These are phyloP conservation scores for Phaenicophaeus curvirostris DNA, from an alignment of 2,797 vertebrate species.

Conservation along the genomic window DNA sequence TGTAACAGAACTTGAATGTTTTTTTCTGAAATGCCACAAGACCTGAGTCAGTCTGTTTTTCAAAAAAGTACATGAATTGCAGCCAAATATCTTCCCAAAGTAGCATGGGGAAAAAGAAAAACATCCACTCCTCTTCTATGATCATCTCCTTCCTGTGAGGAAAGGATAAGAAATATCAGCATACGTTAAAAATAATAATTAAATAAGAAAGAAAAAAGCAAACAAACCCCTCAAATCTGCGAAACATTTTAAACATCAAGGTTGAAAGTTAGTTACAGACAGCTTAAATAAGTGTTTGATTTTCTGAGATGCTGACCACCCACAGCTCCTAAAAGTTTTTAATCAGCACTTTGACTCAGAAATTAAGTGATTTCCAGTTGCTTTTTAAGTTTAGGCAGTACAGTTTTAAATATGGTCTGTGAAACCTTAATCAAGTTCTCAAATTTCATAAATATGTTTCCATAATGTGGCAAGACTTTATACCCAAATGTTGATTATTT, in stretches of 20 bases:
- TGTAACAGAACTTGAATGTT: background rate
- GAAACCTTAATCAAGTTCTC: background rate
- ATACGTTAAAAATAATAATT: background rate
- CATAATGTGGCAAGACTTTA: background rate
- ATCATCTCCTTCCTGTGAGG: background rate
- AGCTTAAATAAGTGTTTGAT: background rate
- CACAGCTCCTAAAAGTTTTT: background rate
- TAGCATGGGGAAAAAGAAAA: background rate
- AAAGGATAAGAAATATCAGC: background rate
- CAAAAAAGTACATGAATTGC: background rate
- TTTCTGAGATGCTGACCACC: background rate
- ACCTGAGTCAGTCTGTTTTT: background rate
- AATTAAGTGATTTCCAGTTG: background rate
- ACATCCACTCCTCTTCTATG: background rate
- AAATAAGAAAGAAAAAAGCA: background rate
- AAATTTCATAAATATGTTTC: background rate
- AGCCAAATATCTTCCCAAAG: background rate
- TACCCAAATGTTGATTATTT: background rate
- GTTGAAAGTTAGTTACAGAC: background rate
- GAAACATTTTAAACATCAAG: background rate
- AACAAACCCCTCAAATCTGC: background rate
- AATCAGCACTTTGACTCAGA: background rate
- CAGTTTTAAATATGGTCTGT: background rate
- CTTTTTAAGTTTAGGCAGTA: background rate
- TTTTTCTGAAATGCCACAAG: background rate